Evolutionary conservation across 2,797 vertebrate species (phyloP), one percentile per base, ranked within the genome.

Genomic region (Erethizon dorsatum): DNA sequence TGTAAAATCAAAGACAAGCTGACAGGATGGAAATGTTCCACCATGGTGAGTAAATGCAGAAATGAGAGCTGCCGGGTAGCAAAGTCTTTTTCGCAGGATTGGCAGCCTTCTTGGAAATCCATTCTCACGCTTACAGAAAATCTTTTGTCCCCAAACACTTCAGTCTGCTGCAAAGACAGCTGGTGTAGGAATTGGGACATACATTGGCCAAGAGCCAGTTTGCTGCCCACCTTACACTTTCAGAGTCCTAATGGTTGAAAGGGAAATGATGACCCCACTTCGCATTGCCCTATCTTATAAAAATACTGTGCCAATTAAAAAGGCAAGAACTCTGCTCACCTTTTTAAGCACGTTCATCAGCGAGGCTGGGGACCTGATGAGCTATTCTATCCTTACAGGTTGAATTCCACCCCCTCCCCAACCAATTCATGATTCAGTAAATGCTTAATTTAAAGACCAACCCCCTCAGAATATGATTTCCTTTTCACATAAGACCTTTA

Each of bases 1-100:
- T 96, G 92, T 73, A 90, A 96, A 94, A 87, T 73, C 90, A 96
- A 95, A 96, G 95, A 96, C 28, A 75, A 54, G 71, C 77, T 88
- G 94, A 85, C 82, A 94, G 84, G 82, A 93, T 88, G 88, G 82
- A 96, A 95, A 91, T 14, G 37, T 22, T 79, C 56, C 78, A 47
- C 56, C 54, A 45, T 28, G 71, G 83, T 71, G 56, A 71, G 80
- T 50, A 69, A 69, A 84, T 12, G 63, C n/a, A 80, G 89, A 31
- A 28, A 2, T 12, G 82, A 85, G 71, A 87, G 41, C n/a, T 61
- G 47, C 69, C 61, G 1, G 2, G 77, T 50, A 41, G 47, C 33
- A 84, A 56, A 91, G 33, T 26, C 88, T 87, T 71, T 63, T 24
- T 52, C 82, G 50, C 45, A 75, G 59, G 71, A 8, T 92, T 94